Conservation (phyloP, 2,113 vertebrate species). For the Myodes glareolus region DNA sequence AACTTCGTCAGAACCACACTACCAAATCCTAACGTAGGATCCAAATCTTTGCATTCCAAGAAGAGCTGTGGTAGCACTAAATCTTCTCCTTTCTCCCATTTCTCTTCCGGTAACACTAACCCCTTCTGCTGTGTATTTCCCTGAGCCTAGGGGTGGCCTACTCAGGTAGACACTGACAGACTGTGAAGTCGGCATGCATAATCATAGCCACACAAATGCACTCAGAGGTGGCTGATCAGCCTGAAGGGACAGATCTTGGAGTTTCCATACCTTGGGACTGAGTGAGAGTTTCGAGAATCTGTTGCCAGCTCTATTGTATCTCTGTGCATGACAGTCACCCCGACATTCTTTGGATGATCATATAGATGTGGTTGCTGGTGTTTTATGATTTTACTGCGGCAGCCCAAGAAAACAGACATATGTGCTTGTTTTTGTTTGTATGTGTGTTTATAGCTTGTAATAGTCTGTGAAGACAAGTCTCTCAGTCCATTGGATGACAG, state of each 20-base stretch:
- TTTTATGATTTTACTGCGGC: neutral
- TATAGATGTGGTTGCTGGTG: accelerated
- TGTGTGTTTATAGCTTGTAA: accelerated
- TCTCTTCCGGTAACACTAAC: no score
- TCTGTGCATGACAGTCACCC: neutral
- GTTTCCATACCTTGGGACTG: neutral
- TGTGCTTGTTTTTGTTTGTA: accelerated
- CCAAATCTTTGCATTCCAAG: neutral
- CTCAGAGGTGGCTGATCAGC: neutral
- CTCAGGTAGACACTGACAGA: accelerated
- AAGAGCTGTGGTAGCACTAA: neutral
- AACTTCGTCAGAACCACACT: accelerated
- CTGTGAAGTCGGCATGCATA: neutral
- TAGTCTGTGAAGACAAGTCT: neutral
- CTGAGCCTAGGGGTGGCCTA: no score
- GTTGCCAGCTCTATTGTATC: accelerated
- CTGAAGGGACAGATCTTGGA: neutral
- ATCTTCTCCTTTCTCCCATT: accelerated
- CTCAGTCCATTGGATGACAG: neutral
- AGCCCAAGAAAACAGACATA: neutral
- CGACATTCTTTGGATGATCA: neutral
- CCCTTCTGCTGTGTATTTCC: neutral
- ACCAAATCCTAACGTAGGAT: accelerated
- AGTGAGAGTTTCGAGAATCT: accelerated
- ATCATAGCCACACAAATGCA: neutral